phyloP scores from a whole-genome alignment of 2,797 vertebrate genomes.

The Cuculus canorus region DNA sequence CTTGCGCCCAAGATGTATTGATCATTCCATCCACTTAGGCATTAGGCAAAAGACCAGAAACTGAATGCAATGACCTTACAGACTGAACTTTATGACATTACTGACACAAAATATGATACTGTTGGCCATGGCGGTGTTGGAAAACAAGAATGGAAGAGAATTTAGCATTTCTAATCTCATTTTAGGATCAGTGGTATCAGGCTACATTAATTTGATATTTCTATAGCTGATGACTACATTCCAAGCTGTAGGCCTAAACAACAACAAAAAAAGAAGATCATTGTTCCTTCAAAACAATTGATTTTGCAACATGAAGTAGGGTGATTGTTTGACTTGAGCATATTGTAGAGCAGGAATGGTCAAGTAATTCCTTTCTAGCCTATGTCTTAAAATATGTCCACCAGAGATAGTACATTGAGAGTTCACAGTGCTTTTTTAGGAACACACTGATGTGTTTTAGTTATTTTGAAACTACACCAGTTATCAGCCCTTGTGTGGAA shows the following conservation, averaged over 20 bases:
- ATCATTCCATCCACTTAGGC: background rate
- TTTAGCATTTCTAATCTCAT: background rate
- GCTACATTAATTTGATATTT: background rate
- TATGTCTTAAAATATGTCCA: background rate
- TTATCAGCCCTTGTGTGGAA: background rate
- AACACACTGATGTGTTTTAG: background rate
- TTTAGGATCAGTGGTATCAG: background rate
- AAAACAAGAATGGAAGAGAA: background rate
- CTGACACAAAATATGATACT: background rate
- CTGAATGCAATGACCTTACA: background rate
- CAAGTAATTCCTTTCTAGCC: background rate
- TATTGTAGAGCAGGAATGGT: background rate
- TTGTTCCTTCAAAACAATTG: background rate
- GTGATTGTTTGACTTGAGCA: background rate
- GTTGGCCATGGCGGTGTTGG: fast-evolving
- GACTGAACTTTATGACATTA: background rate
- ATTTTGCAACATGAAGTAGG: background rate
- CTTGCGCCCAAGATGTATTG: background rate
- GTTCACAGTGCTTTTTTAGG: background rate
- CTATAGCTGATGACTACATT: background rate
- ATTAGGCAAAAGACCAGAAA: background rate
- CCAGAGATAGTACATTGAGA: background rate
- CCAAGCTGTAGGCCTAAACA: fast-evolving
- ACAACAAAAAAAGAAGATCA: background rate
- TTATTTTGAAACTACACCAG: background rate